These are phyloP conservation scores for Sinocyclocheilus anshuiensis DNA, from an alignment of 2,113 vertebrate species.

Conservation along the genomic window DNA sequence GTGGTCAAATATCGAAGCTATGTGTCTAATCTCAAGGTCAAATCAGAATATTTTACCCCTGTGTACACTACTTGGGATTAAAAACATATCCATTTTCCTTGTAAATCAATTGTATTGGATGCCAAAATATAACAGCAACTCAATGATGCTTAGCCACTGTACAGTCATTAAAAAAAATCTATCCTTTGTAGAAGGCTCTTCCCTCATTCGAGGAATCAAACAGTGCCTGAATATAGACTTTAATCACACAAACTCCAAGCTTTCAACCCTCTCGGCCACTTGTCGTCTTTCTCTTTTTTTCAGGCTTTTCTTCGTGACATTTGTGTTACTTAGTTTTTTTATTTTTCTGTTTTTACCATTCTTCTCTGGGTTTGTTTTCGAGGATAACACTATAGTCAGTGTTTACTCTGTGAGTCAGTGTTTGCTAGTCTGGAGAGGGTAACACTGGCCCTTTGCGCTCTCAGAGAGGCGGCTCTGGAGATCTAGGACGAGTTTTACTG, in stretches of 20 bases:
- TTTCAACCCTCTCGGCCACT: neutral
- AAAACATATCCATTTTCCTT: no score
- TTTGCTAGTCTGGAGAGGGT: neutral
- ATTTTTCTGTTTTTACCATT: neutral
- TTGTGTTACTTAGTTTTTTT: neutral
- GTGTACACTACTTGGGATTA: no score
- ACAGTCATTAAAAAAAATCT: neutral
- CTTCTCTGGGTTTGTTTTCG: neutral
- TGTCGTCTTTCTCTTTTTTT: no score
- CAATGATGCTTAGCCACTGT: neutral
- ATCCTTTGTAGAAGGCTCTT: neutral
- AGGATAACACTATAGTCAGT: neutral
- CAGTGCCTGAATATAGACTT: neutral
- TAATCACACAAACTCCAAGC: no score
- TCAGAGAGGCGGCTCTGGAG: neutral
- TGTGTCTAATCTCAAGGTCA: no score
- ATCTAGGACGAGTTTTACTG: neutral
- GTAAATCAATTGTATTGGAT: no score
- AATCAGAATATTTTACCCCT: no score
- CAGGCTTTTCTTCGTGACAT: neutral
- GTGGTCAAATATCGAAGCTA: no score
- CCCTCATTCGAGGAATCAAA: neutral
- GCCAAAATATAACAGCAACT: no score
- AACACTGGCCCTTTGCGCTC: no score
- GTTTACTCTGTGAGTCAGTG: conserved; percentile 2